Percentiles rank a stretch among this genome's conserved stretches.
Evolutionary conservation across 92 coral and sea anemone species (phyloP).

Genomic region (Porites rus): DNA sequence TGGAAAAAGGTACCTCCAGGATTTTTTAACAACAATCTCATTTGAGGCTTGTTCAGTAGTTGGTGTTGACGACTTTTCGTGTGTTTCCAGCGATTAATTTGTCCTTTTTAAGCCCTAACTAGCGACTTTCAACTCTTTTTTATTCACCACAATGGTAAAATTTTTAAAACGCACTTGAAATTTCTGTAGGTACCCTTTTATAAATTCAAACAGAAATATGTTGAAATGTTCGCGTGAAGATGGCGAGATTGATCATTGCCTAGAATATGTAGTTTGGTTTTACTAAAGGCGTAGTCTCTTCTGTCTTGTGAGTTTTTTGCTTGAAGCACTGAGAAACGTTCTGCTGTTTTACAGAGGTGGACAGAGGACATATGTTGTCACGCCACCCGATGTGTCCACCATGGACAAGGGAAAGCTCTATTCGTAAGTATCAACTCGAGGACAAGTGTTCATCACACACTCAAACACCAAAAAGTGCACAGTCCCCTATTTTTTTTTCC

Average conservation of each 20-base stretch:
- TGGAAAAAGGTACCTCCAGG: too few relatives aligned
- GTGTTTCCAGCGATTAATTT: too few relatives aligned
- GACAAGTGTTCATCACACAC: not conserved
- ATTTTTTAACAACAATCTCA: too few relatives aligned
- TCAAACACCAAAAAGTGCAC: too few relatives aligned
- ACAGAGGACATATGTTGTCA: slow-evolving; percentile 95
- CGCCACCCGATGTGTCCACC: slow-evolving; percentile 80
- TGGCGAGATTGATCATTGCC: not conserved
- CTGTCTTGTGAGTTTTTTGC: not conserved
- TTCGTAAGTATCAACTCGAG: slow-evolving; percentile 55
- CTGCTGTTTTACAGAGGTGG: slow-evolving; percentile 79
- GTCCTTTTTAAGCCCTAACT: too few relatives aligned
- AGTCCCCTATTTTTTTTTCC: not conserved
- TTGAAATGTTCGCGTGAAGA: not conserved
- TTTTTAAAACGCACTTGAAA: too few relatives aligned
- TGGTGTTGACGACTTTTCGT: too few relatives aligned
- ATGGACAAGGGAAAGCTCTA: slow-evolving; percentile 78
- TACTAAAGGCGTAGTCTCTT: not conserved
- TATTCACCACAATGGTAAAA: too few relatives aligned
- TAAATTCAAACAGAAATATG: not conserved
- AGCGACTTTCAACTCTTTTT: too few relatives aligned
- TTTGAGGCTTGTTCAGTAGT: too few relatives aligned
- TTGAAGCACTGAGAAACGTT: not conserved
- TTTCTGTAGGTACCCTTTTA: too few relatives aligned
- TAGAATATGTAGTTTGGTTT: not conserved